phyloP scores from a whole-genome alignment of 2,797 vertebrate genomes.

The Anguilla pacifica region DNA sequence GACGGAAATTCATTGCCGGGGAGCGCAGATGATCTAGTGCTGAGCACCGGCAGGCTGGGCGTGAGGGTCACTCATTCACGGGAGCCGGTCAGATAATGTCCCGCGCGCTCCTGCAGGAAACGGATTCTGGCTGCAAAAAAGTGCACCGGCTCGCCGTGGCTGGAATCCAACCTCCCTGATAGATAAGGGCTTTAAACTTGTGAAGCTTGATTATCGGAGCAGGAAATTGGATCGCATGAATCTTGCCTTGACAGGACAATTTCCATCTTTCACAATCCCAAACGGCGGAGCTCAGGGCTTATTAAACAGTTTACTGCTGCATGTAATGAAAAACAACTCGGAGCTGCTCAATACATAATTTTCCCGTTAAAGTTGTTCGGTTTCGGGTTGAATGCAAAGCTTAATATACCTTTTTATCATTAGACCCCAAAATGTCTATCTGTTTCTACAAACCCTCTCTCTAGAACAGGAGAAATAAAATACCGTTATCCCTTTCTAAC shows the following conservation, averaged over 20 bases:
- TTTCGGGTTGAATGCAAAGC: neutral
- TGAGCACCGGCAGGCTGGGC: neutral
- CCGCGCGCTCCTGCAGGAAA: neutral
- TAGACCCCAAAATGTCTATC: neutral
- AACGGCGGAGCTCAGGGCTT: neutral
- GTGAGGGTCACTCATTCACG: neutral
- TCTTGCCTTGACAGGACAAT: conserved; percentile 62
- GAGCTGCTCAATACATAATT: neutral
- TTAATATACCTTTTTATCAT: conserved; percentile 1
- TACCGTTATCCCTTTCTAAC: neutral
- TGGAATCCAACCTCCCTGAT: neutral
- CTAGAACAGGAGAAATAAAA: neutral
- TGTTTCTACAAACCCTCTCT: neutral
- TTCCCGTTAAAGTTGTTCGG: conserved; percentile 2
- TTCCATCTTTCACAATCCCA: conserved; percentile 36
- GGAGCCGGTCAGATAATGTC: neutral
- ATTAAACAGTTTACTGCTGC: conserved; percentile 16
- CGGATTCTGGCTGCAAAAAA: neutral
- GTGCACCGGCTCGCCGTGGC: neutral
- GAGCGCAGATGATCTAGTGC: neutral
- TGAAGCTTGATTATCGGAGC: conserved; percentile 37
- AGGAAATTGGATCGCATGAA: conserved; percentile 42
- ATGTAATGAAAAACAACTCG: conserved; percentile 21
- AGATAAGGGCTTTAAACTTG: conserved; percentile 33
- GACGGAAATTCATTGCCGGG: neutral